Conservation (phyloP, 2,797 vertebrate genomes). For the Sebastes trivittatus region DNA sequence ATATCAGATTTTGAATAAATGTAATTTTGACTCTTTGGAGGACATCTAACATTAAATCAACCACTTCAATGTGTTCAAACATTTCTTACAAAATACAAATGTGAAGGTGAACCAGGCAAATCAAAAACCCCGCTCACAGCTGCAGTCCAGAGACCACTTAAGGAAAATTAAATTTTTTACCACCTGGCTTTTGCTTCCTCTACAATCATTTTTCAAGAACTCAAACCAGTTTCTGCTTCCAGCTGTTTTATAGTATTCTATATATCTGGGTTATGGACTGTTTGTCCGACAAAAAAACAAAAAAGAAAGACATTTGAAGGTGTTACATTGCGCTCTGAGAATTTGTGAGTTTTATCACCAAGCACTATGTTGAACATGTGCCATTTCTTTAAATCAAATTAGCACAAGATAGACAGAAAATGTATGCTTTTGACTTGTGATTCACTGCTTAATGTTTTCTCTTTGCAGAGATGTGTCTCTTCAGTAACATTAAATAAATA, state of each 20-base stretch:
- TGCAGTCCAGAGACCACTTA: background rate
- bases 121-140: background rate
- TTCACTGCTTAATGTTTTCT: background rate
- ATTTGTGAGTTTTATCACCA: background rate
- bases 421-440: background rate
- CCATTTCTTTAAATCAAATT: background rate
- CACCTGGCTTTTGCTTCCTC: background rate
- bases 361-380: background rate
- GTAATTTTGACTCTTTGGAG: background rate
- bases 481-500: background rate
- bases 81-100: background rate
- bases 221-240: background rate
- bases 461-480: background rate
- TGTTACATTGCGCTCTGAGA: background rate
- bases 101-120: background rate
- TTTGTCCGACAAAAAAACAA: background rate
- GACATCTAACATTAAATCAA: background rate
- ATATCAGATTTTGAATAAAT: background rate
- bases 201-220: background rate
- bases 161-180: background rate
- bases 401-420: background rate
- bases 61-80: background rate
- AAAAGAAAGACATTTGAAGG: background rate
- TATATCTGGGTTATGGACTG: background rate
- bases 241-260: background rate